phyloP scores from a whole-genome alignment of 2,888 invertebrate genomes.

The Hirudinaria manillensis region DNA sequence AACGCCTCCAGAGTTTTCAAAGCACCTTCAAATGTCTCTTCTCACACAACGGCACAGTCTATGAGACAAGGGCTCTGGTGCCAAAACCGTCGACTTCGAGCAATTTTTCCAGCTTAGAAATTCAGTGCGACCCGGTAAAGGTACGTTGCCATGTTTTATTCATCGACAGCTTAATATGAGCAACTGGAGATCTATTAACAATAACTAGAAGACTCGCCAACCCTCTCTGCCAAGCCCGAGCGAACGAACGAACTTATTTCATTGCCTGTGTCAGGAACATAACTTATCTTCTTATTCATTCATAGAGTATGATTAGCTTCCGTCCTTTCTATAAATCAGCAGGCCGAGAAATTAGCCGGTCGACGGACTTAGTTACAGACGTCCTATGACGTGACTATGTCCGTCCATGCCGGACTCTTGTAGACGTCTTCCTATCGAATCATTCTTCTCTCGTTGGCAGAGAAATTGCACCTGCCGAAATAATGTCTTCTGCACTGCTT shows the following conservation, averaged over 20 bases:
- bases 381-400: too few species aligned
- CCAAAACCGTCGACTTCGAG: background rate
- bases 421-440: too few species aligned
- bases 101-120: constrained; percentile 14
- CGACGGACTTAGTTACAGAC: too few species aligned
- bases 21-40: constrained; percentile 6
- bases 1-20: constrained; percentile 8
- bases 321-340: constrained; percentile 1
- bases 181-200: too few species aligned
- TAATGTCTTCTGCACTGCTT: too few species aligned
- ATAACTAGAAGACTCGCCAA: too few species aligned
- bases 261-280: background rate
- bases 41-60: background rate
- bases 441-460: too few species aligned
- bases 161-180: too few species aligned
- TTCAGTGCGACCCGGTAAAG: background rate
- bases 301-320: constrained; percentile 4
- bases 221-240: too few species aligned
- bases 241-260: too few species aligned
- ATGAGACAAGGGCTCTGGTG: background rate
- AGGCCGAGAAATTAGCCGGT: constrained; percentile 9
- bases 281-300: constrained; percentile 13
- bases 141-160: constrained; percentile 1
- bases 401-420: too few species aligned
- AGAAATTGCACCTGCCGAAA: too few species aligned